Evolutionary conservation across 2,113 vertebrate species (phyloP), one percentile per base, ranked within the genome.

Genomic region (Austrofundulus limnaeus): DNA sequence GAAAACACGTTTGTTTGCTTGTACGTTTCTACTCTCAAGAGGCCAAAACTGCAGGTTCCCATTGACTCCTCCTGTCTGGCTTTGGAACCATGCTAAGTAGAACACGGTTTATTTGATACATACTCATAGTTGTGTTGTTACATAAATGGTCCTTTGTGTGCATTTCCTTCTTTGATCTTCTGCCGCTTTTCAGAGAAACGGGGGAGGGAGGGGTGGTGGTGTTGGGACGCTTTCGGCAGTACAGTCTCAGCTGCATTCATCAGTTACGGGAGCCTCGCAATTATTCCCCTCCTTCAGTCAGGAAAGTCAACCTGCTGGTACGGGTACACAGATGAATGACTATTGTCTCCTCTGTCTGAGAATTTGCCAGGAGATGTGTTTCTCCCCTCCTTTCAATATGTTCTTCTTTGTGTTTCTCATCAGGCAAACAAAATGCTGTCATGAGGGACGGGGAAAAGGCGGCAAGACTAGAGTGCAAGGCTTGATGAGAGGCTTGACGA

Each of bases 371-470:
- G 75, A 86, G 85, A 88, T 78, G 71, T 68, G 75, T 56, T 49
- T 41, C 57, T 37, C 57, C 31, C 49, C 69, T 31, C 57, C 45
- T 41, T 70, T 79, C 77, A 77, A 70, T 72, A 82, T 83, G 82
- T 78, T 88, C 62, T 34, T 72, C 85, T 80, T 78, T 83, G 81
- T 87, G 77, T 86, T 80, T 64, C 55, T 85, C 72, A 48, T 86
- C 76, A 81, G 69, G 76, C 75, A 86, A 82, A 87, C 80, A 82
- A 85, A 87, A 86, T 72, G 83, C 81, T 83, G 73, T 88, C 73
- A 53, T 47, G 45, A 74, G 75, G 63, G 63, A 55, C 66, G 38
- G 49, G n/a, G 74, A 41, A 45, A 46, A 69, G 59, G 67, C 57
- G 14, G 70, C 56, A 39, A n/a, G 68, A 65, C 58, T 56, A 47